Evolutionary conservation across 2,888 invertebrate species (phyloP), one percentile per base, ranked within the genome.

Genomic region (Polylopha cassiicola): DNA sequence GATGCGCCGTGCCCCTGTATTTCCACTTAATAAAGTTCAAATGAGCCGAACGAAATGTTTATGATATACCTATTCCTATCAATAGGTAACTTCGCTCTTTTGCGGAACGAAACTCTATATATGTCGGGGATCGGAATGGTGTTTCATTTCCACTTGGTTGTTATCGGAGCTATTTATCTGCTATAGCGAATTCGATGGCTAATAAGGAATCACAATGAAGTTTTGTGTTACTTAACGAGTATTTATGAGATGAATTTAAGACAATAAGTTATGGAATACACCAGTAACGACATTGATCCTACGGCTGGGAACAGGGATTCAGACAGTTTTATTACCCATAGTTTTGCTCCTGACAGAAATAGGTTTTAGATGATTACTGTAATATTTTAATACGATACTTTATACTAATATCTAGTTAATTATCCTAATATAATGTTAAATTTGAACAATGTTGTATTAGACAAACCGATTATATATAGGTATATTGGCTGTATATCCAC

Each of bases 11-110:
- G 62, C 58, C 61, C 48, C 55, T 58, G 53, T 46, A 60, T 70
- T 78, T 77, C 75, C 76, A 72, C 72, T 61, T 67, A 70, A 78
- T 78, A 76, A 72, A 73, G 53, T 68, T 61, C 73, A 71, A 78
- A 76, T 73, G 76, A 71, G 61, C 66, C 70, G 74, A 49, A 58
- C 51, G 42, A 65, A 75, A 77, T 71, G 68, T 68, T 72, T 66
- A 71, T 69, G n/a, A n/a, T 70, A 65, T 58, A 57, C 58, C 58
- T 57, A 55, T 51, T 56, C 53, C 50, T 57, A 53, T 51, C 54
- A 47, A 29, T 26, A 36, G 24, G 24, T 34, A 36, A 30, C 24
- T 30, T 36, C 49, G 55, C 58, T 53, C 50, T 53, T 56, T 52
- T 50, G 44, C 48, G 36, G 50, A 43, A 36, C 27, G 39, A 57